Percentiles rank a stretch among this genome's conserved stretches.
These are phyloP conservation scores for Geotrypetes seraphini DNA, from an alignment of 2,797 vertebrate genomes.

Conservation along the genomic window DNA sequence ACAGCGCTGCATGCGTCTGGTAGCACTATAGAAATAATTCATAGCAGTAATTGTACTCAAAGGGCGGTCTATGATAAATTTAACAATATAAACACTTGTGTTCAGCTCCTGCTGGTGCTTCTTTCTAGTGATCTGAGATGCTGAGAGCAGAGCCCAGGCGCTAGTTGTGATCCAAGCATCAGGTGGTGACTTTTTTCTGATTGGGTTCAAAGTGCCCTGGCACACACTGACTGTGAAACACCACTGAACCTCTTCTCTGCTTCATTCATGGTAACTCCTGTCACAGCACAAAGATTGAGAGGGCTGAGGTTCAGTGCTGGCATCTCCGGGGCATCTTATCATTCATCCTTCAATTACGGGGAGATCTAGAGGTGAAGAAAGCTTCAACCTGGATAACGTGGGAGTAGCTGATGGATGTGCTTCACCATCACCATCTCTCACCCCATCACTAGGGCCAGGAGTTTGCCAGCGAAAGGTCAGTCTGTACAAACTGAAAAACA, in stretches of 20 bases:
- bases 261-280: not conserved
- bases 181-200: no score
- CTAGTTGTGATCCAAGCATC: no score
- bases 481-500: conserved; percentile 9
- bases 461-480: conserved; percentile 31
- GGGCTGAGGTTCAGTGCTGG: conserved; percentile 1
- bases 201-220: no score
- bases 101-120: no score
- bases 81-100: no score
- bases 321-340: conserved; percentile 1
- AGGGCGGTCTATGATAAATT: no score
- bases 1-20: no score
- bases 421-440: conserved; percentile 30
- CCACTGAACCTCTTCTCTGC: not conserved
- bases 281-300: accelerated
- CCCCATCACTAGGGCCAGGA: conserved; percentile 27
- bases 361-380: conserved; percentile 20
- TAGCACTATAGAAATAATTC: no score
- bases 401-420: conserved; percentile 27
- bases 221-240: no score
- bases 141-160: no score
- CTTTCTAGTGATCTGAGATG: no score
- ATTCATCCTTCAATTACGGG: conserved; percentile 1
- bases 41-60: no score
- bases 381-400: conserved; percentile 21